Percentiles rank a stretch among this genome's conserved stretches.
These are phyloP conservation scores for Actenoides hombroni DNA, from an alignment of 2,113 vertebrate genomes.

Conservation along the genomic window DNA sequence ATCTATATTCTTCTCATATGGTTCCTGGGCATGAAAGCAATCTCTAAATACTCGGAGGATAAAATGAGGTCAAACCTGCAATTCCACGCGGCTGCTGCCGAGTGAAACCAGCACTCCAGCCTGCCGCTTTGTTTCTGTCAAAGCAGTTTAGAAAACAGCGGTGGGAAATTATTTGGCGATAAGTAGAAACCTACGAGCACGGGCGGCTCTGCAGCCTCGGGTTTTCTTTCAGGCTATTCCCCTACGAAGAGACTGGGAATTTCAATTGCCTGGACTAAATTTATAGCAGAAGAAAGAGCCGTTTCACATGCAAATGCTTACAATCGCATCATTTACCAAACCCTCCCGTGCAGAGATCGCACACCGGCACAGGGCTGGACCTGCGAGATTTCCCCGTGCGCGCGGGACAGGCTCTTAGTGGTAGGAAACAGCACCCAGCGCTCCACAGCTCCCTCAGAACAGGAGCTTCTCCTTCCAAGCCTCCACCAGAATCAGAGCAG, in stretches of 20 bases:
- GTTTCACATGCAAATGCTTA: background rate
- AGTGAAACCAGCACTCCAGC: background rate
- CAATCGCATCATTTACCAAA: background rate
- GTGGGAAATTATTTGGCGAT: slow-evolving; percentile 38
- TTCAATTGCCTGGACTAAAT: background rate
- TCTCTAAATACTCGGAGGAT: slow-evolving; percentile 69
- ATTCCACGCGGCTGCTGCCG: slow-evolving; percentile 16
- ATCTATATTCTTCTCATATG: slow-evolving; percentile 68
- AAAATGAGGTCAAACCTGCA: slow-evolving; percentile 73
- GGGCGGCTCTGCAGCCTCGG: background rate
- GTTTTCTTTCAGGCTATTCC: background rate
- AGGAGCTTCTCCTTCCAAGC: accelerated
- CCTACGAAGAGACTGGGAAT: background rate
- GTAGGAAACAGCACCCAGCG: background rate
- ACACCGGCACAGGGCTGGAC: accelerated
- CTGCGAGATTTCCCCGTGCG: background rate
- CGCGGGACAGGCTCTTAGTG: accelerated
- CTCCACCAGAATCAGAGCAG: background rate
- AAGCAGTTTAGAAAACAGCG: slow-evolving; percentile 50
- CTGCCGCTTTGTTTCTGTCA: slow-evolving; percentile 50
- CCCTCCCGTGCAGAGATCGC: background rate
- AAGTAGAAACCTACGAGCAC: slow-evolving; percentile 24
- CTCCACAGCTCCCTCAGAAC: accelerated
- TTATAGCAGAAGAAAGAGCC: background rate
- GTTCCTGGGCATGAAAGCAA: slow-evolving; percentile 69